Base-by-base conservation (phyloP, 23 tunicate species). In the Diplosoma virens region DNA sequence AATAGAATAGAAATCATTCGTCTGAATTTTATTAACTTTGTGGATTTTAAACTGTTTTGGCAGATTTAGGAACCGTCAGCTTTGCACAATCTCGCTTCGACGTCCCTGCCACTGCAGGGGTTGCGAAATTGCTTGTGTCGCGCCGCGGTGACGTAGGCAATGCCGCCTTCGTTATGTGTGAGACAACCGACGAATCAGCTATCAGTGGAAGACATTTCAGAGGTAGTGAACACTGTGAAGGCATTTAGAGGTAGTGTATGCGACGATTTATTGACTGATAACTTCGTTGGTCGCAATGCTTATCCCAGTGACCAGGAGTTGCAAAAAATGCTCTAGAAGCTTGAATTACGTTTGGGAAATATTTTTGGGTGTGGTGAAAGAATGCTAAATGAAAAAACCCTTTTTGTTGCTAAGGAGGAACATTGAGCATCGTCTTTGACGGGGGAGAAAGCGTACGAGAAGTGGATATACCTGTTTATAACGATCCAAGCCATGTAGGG, bases 171-270 rank as follows among this genome's bases (percentile, higher is more conserved):
- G 93, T 92, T 2, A 77, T 85, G 67, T 85, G 84, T 52, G 97
- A 92, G 59, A 92, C 97, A 60, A 50, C 60, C 33, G 97, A 92
- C 76, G 72, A 59, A 68, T 58, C 92, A 59, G 97, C 97, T n/a
- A 68, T 81, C 84, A 92, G 97, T 71, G 97, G 97, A 35, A 76
- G 63, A 3, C 97, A 92, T 58, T 92, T 85, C 80, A 75, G 92
- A 85, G 97, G 97, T 92, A 61, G 20, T 23, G n/a, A n/a, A n/a
- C n/a, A n/a, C n/a, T n/a, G n/a, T n/a, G n/a, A n/a, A n/a, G n/a
- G n/a, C n/a, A n/a, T n/a, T n/a, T n/a, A n/a, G n/a, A n/a, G n/a
- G n/a, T n/a, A n/a, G n/a, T n/a, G n/a, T n/a, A n/a, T n/a, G n/a
- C n/a, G n/a, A n/a, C n/a, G n/a, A n/a, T n/a, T n/a, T n/a, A n/a